A percentile compares a stretch with the other conserved stretches of the same genome.
Evolutionary conservation across 2,797 vertebrate species (phyloP).

Genomic region (Limnodromus scolopaceus): DNA sequence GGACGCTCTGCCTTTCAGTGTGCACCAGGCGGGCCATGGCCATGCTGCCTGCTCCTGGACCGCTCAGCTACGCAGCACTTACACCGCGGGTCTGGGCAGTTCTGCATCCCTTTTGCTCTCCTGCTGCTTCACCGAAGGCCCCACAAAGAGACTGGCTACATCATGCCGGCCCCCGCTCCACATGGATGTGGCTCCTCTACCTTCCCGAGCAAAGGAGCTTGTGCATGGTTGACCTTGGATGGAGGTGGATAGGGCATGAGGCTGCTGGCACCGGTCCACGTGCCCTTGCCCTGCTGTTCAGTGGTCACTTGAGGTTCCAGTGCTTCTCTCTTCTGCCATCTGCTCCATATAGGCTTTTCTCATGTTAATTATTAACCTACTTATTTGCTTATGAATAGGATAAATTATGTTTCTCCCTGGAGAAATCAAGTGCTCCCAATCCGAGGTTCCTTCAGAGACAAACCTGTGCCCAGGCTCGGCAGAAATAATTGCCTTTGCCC

Average conservation of each 20-base stretch:
- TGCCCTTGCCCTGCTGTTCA: background rate
- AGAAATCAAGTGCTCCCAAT: slow-evolving; percentile 34
- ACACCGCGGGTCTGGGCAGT: fast-evolving
- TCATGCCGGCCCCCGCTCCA: fast-evolving
- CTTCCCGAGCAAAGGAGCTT: fast-evolving
- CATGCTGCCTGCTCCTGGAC: fast-evolving
- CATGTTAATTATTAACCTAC: slow-evolving; percentile 20
- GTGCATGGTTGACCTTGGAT: background rate
- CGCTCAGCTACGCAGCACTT: background rate
- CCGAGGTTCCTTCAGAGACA: background rate
- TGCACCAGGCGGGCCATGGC: fast-evolving
- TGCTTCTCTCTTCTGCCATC: background rate
- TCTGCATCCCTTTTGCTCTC: too few species aligned
- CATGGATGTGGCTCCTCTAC: fast-evolving
- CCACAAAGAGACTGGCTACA: fast-evolving
- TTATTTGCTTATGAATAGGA: slow-evolving; percentile 45
- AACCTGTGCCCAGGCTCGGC: background rate
- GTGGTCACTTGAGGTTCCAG: background rate
- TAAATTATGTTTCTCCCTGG: slow-evolving; percentile 7
- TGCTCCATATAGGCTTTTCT: background rate
- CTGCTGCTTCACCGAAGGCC: background rate
- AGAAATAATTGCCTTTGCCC: slow-evolving; percentile 44
- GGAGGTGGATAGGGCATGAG: background rate
- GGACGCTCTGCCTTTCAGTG: fast-evolving
- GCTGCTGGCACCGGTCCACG: fast-evolving